Percentiles rank a stretch among this genome's conserved stretches.
phyloP scores from a whole-genome alignment of 1,140 invertebrate species.

The Periplaneta americana region DNA sequence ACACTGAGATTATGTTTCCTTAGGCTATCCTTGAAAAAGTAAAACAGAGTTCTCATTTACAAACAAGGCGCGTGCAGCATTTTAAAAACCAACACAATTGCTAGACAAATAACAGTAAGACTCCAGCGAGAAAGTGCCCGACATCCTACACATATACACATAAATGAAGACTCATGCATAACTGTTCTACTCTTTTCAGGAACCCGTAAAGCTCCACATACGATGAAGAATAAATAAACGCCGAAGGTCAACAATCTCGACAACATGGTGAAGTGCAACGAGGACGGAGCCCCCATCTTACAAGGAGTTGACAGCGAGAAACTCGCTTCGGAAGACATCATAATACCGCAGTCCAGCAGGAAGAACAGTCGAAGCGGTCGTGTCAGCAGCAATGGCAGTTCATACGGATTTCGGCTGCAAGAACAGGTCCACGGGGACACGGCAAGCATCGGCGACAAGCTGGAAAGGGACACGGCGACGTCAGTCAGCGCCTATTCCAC shows the following conservation, averaged over 20 bases:
- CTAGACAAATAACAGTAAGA: too few relatives aligned
- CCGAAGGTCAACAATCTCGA: neutral
- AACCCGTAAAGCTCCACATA: neutral
- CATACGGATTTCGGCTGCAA: neutral
- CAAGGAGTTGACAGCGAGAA: neutral
- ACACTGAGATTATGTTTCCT: too few relatives aligned
- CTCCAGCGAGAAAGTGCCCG: too few relatives aligned
- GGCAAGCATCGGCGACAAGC: neutral
- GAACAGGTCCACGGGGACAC: neutral
- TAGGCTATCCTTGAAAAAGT: too few relatives aligned
- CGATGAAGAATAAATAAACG: neutral
- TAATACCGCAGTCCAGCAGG: neutral
- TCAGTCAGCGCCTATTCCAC: constrained; percentile 53
- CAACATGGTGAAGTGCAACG: constrained; percentile 7
- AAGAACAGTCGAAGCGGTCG: neutral
- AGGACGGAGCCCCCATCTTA: neutral
- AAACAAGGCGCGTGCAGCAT: too few relatives aligned
- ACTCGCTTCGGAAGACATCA: neutral
- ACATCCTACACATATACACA: too few relatives aligned
- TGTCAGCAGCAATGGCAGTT: neutral
- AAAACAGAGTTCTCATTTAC: too few relatives aligned
- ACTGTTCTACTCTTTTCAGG: neutral
- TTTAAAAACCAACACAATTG: too few relatives aligned
- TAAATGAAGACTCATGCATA: neutral
- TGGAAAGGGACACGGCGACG: constrained; percentile 3